Percentiles rank a stretch among this genome's conserved stretches.
Conservation (phyloP, 2,888 invertebrate genomes). For the Priocnemis perturbator region DNA sequence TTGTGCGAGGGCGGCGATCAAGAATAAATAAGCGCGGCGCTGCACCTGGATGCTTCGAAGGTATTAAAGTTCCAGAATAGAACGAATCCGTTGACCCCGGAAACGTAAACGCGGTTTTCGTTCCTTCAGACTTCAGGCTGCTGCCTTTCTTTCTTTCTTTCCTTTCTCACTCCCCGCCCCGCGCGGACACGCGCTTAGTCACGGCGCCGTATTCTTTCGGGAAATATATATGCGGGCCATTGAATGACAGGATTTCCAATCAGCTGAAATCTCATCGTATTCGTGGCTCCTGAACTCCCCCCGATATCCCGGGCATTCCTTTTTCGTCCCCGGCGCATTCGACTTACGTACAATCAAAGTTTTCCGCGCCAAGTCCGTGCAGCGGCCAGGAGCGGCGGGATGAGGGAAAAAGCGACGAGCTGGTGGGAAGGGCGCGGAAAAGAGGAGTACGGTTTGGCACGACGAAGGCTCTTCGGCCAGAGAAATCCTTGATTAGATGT, state of each 20-base stretch:
- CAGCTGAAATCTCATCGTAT: slow-evolving; percentile 29
- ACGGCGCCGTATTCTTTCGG: slow-evolving; percentile 18
- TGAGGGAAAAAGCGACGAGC: slow-evolving; percentile 6
- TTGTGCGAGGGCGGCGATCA: too few species aligned
- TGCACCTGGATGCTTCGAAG: too few species aligned
- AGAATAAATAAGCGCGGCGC: too few species aligned
- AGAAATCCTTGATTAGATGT: slow-evolving; percentile 63
- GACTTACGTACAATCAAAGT: slow-evolving; percentile 53
- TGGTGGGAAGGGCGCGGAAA: neutral
- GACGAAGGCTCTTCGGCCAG: slow-evolving; percentile 33
- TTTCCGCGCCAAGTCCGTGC: slow-evolving; percentile 38
- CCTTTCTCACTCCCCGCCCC: slow-evolving; percentile 9
- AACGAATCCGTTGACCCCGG: neutral
- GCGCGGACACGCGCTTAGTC: slow-evolving; percentile 26
- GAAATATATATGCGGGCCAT: slow-evolving; percentile 28
- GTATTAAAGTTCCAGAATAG: too few species aligned
- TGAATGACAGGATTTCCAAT: slow-evolving; percentile 38
- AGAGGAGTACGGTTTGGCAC: slow-evolving; percentile 26
- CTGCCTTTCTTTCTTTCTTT: neutral
- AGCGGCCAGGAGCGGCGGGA: slow-evolving; percentile 2
- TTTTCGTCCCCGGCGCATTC: slow-evolving; percentile 21
- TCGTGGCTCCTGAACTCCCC: slow-evolving; percentile 1
- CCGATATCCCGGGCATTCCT: slow-evolving; percentile 13
- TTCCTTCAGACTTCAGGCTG: neutral
- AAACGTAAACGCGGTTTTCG: slow-evolving; percentile 14